Evolutionary conservation across 2,888 invertebrate species (phyloP).

Genomic region (Dendrolimus pini): DNA sequence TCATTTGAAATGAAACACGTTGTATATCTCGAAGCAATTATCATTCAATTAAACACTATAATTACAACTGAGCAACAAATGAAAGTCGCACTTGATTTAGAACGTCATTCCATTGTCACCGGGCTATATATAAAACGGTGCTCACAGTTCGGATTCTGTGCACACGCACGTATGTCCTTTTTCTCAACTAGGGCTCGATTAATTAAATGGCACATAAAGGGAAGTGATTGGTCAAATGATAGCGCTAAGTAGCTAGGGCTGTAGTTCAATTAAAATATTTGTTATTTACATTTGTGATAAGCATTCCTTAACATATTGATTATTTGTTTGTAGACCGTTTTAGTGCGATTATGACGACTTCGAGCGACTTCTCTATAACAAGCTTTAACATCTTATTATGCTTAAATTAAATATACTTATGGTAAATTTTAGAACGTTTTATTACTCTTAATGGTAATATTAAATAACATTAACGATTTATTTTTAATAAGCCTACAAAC

Average conservation of each 20-base stretch:
- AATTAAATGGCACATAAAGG: conserved; percentile 52
- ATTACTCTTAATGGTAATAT: no score
- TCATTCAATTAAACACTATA: background rate
- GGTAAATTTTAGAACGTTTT: no score
- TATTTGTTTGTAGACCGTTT: no score
- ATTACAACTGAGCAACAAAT: background rate
- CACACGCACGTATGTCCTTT: conserved; percentile 33
- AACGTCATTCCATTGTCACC: conserved; percentile 60
- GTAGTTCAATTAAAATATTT: conserved; percentile 7
- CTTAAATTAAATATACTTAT: no score
- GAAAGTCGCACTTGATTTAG: conserved; percentile 36
- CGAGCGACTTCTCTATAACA: no score
- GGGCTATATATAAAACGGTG: conserved; percentile 56
- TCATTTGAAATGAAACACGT: no score
- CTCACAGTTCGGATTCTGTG: conserved; percentile 43
- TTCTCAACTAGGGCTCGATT: conserved; percentile 33
- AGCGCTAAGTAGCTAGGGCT: conserved; percentile 31
- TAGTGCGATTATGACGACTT: no score
- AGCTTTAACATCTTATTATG: no score
- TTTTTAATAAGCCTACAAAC: no score
- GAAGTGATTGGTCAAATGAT: conserved; percentile 38
- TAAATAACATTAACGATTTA: no score
- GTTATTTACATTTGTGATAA: background rate
- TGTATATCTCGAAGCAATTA: background rate
- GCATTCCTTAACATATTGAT: no score